A percentile compares a stretch with the other conserved stretches of the same genome.
Evolutionary conservation across 2,113 vertebrate species (phyloP).

Genomic region (Lampris incognitus): DNA sequence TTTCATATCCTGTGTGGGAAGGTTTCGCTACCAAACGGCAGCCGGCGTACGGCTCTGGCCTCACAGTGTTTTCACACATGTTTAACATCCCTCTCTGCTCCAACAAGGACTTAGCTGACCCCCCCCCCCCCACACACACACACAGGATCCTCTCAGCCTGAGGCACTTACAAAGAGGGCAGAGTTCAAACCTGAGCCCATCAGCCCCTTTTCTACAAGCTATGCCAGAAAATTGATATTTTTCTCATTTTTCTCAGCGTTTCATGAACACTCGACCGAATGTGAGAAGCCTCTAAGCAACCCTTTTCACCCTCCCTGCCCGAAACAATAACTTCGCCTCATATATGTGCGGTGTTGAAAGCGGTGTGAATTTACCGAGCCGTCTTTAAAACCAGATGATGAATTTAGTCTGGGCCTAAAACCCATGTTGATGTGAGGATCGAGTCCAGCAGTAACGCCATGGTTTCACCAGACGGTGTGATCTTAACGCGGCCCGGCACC

Average conservation of each 20-base stretch:
- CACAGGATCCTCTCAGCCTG: not conserved
- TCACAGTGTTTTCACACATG: conserved; percentile 15
- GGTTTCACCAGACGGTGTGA: conserved; percentile 23
- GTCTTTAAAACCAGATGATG: not conserved
- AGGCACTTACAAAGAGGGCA: not conserved
- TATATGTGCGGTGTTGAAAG: not conserved
- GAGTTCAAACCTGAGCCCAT: too few relatives aligned
- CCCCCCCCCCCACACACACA: not conserved
- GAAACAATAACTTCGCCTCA: not conserved
- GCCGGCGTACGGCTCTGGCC: conserved; percentile 14
- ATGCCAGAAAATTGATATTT: too few relatives aligned
- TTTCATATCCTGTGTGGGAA: not conserved
- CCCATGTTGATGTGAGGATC: not conserved
- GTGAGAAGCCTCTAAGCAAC: too few relatives aligned
- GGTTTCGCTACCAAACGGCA: conserved; percentile 6
- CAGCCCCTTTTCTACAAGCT: too few relatives aligned
- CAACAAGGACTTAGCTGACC: conserved; percentile 7
- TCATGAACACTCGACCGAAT: too few relatives aligned
- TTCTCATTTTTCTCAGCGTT: too few relatives aligned
- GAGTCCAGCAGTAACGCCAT: conserved; percentile 3
- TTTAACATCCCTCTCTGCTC: conserved; percentile 29
- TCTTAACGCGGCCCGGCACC: conserved; percentile 42
- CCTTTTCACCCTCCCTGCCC: not conserved
- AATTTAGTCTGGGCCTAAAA: not conserved
- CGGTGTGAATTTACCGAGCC: not conserved